phyloP scores from a whole-genome alignment of 2,113 vertebrate species.

The Cynocephalus volans region DNA sequence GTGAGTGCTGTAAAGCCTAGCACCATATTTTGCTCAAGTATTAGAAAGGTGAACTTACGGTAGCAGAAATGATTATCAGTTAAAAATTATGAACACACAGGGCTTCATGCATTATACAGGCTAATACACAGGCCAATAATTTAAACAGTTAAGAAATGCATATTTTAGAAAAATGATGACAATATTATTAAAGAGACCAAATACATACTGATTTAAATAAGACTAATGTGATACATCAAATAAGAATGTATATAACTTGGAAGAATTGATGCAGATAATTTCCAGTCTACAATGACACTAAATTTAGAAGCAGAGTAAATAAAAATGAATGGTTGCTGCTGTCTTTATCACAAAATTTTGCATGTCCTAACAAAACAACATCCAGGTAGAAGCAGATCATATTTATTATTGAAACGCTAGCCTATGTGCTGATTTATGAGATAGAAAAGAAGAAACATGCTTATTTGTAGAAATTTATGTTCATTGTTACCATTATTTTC shows the following conservation, averaged over 20 bases:
- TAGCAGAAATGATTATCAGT: not conserved
- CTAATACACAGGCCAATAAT: not conserved
- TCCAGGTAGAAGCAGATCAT: not conserved
- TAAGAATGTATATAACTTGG: not conserved
- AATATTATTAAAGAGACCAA: not conserved
- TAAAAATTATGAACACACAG: not conserved
- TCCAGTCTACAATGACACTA: not conserved
- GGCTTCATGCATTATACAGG: not conserved
- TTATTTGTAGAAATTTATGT: not conserved
- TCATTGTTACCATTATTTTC: not conserved
- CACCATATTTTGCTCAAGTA: not conserved
- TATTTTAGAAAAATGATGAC: not conserved
- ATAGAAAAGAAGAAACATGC: not conserved
- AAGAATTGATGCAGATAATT: not conserved
- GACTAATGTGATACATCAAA: not conserved
- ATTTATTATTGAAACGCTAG: not conserved
- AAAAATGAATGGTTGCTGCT: not conserved
- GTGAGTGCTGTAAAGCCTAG: not conserved
- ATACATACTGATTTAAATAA: not conserved
- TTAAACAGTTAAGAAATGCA: not conserved
- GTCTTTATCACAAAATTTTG: not conserved
- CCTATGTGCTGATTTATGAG: not conserved
- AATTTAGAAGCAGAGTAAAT: not conserved
- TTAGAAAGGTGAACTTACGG: not conserved
- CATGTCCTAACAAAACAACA: not conserved